Evolutionary conservation across 2,113 vertebrate species (phyloP).

Genomic region (Himantopus leucocephalus): DNA sequence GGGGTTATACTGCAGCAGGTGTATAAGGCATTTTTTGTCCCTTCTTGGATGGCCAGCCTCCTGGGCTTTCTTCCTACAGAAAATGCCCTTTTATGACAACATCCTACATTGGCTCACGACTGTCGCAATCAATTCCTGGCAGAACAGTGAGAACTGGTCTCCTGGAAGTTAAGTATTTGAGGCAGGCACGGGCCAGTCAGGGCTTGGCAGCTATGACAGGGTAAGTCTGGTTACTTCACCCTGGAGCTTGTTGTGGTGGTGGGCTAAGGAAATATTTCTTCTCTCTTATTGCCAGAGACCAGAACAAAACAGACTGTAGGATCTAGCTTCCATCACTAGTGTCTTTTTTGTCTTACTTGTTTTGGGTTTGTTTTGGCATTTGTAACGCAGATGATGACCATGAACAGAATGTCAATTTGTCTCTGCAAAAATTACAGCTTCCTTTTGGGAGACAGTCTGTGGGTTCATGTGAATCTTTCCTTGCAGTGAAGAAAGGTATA

Average conservation of each 20-base stretch:
- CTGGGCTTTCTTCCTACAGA: neutral
- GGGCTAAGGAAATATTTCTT: neutral
- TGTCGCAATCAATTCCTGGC: neutral
- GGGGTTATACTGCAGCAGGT: neutral
- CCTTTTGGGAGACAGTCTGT: neutral
- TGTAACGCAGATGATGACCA: neutral
- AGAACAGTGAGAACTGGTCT: conserved; percentile 30
- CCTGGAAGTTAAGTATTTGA: neutral
- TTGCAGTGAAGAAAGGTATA: neutral
- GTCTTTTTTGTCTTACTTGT: neutral
- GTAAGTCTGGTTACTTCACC: neutral
- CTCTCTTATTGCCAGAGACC: neutral
- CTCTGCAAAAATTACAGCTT: neutral
- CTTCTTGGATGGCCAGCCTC: neutral
- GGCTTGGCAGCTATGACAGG: neutral
- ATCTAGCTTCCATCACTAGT: neutral
- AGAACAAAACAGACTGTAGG: neutral
- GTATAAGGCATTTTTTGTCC: neutral
- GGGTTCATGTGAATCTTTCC: neutral
- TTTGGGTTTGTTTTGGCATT: neutral
- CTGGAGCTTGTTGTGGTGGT: neutral
- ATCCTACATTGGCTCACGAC: neutral
- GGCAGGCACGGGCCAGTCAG: neutral
- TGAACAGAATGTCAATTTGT: conserved; percentile 7
- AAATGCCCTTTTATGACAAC: neutral